phyloP scores from a whole-genome alignment of 1,140 invertebrate genomes.

The Trichoplusia ni region DNA sequence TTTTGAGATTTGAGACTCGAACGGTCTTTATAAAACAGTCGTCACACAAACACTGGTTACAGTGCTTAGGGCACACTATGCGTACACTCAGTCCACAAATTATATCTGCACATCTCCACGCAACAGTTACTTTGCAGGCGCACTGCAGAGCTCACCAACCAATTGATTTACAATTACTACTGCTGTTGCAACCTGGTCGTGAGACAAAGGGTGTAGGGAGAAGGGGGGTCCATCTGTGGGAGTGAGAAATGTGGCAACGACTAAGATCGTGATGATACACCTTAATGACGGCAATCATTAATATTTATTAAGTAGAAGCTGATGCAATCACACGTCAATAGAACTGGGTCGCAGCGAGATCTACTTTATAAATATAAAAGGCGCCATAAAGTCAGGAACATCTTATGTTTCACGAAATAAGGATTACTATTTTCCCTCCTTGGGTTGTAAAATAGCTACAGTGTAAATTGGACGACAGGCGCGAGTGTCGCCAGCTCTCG shows the following conservation, averaged over 20 bases:
- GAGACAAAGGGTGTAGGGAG: no score
- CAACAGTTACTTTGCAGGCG: no score
- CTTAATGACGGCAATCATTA: constrained; percentile 9
- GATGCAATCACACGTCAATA: neutral
- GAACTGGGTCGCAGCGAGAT: neutral
- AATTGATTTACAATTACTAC: neutral
- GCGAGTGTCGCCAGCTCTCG: neutral
- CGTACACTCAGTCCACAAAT: no score
- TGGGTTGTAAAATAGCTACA: neutral
- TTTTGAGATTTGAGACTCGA: no score
- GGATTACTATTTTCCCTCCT: constrained; percentile 7
- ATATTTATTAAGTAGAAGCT: neutral
- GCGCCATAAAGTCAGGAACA: neutral
- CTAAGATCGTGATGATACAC: neutral
- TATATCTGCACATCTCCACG: no score
- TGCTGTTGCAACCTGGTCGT: no score
- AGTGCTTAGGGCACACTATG: no score
- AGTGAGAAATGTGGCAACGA: no score
- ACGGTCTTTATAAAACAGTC: no score
- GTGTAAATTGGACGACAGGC: constrained; percentile 1
- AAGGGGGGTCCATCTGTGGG: neutral
- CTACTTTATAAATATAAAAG: constrained; percentile 16
- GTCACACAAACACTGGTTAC: no score
- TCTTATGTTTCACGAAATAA: neutral
- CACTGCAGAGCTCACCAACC: neutral